Conservation (phyloP, 2,113 vertebrate genomes). For the Dermatemys mawii region DNA sequence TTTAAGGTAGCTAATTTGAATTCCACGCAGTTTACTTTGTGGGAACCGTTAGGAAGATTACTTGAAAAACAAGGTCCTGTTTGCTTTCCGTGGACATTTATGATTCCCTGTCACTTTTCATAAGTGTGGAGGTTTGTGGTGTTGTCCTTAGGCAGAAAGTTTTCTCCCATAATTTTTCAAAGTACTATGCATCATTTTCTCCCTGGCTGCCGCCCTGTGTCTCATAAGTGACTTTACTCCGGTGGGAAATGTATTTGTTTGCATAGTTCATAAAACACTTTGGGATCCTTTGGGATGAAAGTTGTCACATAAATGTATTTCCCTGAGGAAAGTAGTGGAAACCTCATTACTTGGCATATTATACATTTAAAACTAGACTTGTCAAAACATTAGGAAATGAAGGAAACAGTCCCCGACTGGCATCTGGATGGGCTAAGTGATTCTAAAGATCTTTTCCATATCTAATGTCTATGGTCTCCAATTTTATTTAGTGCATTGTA, state of each 20-base stretch:
- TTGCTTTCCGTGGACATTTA: not conserved
- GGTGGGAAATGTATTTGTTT: constrained; percentile 70
- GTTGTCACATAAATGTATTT: constrained; percentile 76
- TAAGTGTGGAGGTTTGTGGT: constrained; percentile 36
- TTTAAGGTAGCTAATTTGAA: not conserved
- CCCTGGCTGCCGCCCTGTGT: constrained; percentile 63
- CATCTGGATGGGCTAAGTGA: constrained; percentile 51
- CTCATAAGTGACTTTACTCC: constrained; percentile 67
- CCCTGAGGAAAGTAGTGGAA: constrained; percentile 68
- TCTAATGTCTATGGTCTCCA: constrained; percentile 42
- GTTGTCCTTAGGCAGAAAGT: constrained; percentile 66
- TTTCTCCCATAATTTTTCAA: constrained; percentile 50
- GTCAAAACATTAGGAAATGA: constrained; percentile 71
- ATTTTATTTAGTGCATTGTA: constrained; percentile 56
- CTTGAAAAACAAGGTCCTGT: not conserved
- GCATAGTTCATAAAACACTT: constrained; percentile 75
- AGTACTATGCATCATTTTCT: constrained; percentile 54
- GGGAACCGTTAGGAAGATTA: not conserved
- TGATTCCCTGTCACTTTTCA: constrained; percentile 1
- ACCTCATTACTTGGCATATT: constrained; percentile 72
- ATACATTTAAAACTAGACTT: constrained; percentile 70
- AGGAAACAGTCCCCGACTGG: constrained; percentile 65
- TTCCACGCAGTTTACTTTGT: not conserved
- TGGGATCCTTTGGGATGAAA: constrained; percentile 69
- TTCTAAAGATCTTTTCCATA: constrained; percentile 68